A percentile compares a stretch with the other conserved stretches of the same genome.
These are phyloP conservation scores for Antrozous pallidus DNA, from an alignment of 2,797 vertebrate species.

Conservation along the genomic window DNA sequence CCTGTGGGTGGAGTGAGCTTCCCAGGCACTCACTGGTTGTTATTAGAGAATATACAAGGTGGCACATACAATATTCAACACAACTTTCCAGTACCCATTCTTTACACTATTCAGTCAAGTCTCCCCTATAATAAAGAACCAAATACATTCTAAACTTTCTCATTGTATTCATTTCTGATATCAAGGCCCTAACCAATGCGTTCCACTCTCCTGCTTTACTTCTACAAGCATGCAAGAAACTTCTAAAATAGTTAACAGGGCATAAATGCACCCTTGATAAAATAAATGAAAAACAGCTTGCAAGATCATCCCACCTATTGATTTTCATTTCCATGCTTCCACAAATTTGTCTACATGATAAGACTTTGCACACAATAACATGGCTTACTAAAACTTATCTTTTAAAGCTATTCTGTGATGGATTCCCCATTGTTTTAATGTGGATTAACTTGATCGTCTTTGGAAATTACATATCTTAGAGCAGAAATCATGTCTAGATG, in stretches of 20 bases:
- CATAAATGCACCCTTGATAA: background rate
- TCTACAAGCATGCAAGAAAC: background rate
- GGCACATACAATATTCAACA: background rate
- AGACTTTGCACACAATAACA: background rate
- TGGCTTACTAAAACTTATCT: background rate
- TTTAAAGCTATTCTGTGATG: background rate
- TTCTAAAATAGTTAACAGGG: background rate
- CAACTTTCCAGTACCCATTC: background rate
- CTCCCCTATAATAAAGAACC: background rate
- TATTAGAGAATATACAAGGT: background rate
- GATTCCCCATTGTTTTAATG: background rate
- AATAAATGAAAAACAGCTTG: background rate
- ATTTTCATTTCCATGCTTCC: background rate
- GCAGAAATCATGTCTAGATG: background rate
- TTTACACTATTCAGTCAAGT: background rate
- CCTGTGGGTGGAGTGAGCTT: rapidly evolving
- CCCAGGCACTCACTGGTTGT: background rate
- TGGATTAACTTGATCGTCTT: background rate
- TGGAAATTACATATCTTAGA: background rate
- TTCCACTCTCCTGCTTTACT: background rate
- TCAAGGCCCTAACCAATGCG: background rate
- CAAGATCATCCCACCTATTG: background rate
- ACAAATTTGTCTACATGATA: background rate
- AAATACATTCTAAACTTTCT: background rate
- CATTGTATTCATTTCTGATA: background rate